These are phyloP conservation scores for Ectemnius lituratus DNA, from an alignment of 2,888 invertebrate species.

Conservation along the genomic window DNA sequence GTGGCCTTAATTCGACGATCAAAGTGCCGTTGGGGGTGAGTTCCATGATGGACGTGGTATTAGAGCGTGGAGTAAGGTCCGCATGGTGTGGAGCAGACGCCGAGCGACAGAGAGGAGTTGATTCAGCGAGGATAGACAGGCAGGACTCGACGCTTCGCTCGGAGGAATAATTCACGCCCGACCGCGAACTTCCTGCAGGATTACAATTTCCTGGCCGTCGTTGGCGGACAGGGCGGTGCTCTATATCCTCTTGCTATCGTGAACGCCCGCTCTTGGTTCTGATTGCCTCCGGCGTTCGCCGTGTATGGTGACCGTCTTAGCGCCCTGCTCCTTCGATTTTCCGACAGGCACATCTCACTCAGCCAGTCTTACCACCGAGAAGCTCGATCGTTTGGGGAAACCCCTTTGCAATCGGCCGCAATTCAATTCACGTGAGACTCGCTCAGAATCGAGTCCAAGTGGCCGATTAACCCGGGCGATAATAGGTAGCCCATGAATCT, in stretches of 20 bases:
- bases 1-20: too few relatives aligned
- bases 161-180: constrained; percentile 48
- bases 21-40: too few relatives aligned
- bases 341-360: background rate
- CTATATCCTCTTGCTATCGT: constrained; percentile 41
- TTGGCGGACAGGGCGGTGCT: constrained; percentile 28
- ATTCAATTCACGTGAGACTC: background rate
- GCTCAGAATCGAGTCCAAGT: constrained; percentile 11
- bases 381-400: background rate
- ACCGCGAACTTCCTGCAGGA: constrained; percentile 52
- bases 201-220: constrained; percentile 48
- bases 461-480: constrained; percentile 25
- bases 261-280: constrained; percentile 15
- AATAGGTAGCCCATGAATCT: background rate
- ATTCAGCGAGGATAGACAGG: background rate
- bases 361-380: background rate
- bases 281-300: constrained; percentile 38
- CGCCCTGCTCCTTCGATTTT: constrained; percentile 15
- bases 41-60: background rate
- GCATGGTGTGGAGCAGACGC: background rate
- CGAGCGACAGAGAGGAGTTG: background rate
- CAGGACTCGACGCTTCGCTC: constrained; percentile 4
- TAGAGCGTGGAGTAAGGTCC: background rate
- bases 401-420: too few relatives aligned
- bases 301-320: constrained; percentile 34